phyloP scores from a whole-genome alignment of 2,797 vertebrate species.

The Meriones psammophilus region DNA sequence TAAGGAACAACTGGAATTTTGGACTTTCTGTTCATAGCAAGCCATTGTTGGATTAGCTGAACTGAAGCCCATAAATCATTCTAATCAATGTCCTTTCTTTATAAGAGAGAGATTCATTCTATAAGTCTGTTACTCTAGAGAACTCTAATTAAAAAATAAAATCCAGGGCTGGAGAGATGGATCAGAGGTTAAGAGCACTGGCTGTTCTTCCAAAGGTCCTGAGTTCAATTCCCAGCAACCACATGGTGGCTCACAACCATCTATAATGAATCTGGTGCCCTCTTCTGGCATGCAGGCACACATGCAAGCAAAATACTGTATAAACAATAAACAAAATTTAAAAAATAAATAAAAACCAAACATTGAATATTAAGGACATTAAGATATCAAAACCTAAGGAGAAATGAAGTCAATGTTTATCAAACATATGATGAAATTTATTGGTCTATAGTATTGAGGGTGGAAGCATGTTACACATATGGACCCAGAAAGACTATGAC shows the following conservation, averaged over 20 bases:
- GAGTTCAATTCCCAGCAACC: too few relatives aligned
- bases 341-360: not conserved
- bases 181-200: too few relatives aligned
- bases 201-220: too few relatives aligned
- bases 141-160: too few relatives aligned
- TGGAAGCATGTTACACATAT: not conserved
- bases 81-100: not conserved
- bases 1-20: not conserved
- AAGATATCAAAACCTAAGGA: not conserved
- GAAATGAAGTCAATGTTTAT: conserved; percentile 28
- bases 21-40: not conserved
- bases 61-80: not conserved
- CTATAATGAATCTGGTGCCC: too few relatives aligned
- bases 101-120: not conserved
- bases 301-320: too few relatives aligned
- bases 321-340: too few relatives aligned
- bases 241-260: too few relatives aligned
- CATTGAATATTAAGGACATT: not conserved
- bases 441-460: conserved; percentile 10
- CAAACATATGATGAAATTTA: not conserved
- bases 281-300: too few relatives aligned
- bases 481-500: conserved; percentile 12
- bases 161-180: too few relatives aligned
- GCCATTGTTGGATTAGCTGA: not conserved
- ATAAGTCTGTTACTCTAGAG: not conserved